Evolutionary conservation across 2,113 vertebrate genomes (phyloP).

Genomic region (Prolemur simus): DNA sequence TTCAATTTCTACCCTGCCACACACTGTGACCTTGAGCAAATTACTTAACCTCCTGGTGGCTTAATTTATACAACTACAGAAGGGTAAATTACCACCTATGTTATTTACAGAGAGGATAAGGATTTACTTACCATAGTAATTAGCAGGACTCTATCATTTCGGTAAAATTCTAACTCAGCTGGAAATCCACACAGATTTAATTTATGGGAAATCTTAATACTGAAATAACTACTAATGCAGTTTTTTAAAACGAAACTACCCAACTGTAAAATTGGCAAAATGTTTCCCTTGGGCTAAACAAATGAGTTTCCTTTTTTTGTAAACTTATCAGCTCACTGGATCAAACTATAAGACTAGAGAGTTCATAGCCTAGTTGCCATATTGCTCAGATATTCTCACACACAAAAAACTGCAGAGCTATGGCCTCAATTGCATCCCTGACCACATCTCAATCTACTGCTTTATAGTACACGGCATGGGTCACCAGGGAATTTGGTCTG

Average conservation of each 20-base stretch:
- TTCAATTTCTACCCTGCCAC: slow-evolving; percentile 51
- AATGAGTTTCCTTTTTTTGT: slow-evolving; percentile 29
- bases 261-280: slow-evolving; percentile 72
- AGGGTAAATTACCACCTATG: slow-evolving; percentile 60
- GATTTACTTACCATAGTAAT: slow-evolving; percentile 65
- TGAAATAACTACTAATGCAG: slow-evolving; percentile 62
- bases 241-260: slow-evolving; percentile 57
- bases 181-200: slow-evolving; percentile 68
- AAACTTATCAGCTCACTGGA: slow-evolving; percentile 38
- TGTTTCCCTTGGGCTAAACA: slow-evolving; percentile 54
- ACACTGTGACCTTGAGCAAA: slow-evolving; percentile 66
- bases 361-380: neutral
- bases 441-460: neutral
- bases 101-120: slow-evolving; percentile 63
- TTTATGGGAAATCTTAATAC: slow-evolving; percentile 62
- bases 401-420: neutral
- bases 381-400: neutral
- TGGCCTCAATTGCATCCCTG: neutral
- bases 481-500: neutral
- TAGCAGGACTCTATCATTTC: slow-evolving; percentile 63
- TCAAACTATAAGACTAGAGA: neutral
- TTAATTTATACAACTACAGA: slow-evolving; percentile 63
- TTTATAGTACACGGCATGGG: neutral
- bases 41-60: slow-evolving; percentile 67
- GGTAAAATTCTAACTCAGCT: slow-evolving; percentile 65